Percentiles rank a stretch among this genome's conserved stretches.
Evolutionary conservation across 2,797 vertebrate species (phyloP).

Genomic region (Notoglanidium macrostoma): DNA sequence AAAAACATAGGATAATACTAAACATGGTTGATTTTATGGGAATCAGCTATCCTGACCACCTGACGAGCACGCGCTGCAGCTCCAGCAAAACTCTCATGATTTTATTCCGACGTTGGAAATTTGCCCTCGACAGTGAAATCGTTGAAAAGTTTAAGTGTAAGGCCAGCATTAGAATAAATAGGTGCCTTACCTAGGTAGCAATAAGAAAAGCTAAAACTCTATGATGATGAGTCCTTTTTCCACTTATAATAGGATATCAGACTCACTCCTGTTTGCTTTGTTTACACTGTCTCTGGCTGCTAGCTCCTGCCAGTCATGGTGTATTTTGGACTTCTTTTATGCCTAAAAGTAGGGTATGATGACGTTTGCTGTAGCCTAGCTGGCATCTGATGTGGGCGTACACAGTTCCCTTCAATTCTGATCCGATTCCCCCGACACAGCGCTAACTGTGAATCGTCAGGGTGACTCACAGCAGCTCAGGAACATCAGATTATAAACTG

Average conservation of each 20-base stretch:
- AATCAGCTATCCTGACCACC: no score
- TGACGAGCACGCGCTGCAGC: no score
- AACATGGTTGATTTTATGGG: no score
- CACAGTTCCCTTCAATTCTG: conserved; percentile 1
- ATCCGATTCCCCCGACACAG: not conserved
- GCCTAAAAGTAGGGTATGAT: not conserved
- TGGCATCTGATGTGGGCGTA: conserved; percentile 4
- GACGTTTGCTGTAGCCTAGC: not conserved
- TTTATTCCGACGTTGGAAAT: no score
- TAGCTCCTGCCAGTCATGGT: conserved; percentile 4
- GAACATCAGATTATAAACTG: not conserved
- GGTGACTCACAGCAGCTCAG: not conserved
- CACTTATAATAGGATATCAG: not conserved
- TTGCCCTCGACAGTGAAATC: no score
- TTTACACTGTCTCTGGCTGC: not conserved
- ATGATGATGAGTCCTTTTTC: not conserved
- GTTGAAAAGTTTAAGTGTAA: no score
- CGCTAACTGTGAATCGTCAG: not conserved
- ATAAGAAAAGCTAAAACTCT: not conserved
- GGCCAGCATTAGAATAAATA: not conserved
- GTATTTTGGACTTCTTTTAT: conserved; percentile 19
- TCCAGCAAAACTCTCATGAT: no score
- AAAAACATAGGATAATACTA: no score
- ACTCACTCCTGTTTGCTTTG: not conserved
- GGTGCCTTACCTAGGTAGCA: not conserved